A percentile compares a stretch with the other conserved stretches of the same genome.
phyloP scores from a whole-genome alignment of 2,113 vertebrate genomes.

The Onychorhynchus coronatus region DNA sequence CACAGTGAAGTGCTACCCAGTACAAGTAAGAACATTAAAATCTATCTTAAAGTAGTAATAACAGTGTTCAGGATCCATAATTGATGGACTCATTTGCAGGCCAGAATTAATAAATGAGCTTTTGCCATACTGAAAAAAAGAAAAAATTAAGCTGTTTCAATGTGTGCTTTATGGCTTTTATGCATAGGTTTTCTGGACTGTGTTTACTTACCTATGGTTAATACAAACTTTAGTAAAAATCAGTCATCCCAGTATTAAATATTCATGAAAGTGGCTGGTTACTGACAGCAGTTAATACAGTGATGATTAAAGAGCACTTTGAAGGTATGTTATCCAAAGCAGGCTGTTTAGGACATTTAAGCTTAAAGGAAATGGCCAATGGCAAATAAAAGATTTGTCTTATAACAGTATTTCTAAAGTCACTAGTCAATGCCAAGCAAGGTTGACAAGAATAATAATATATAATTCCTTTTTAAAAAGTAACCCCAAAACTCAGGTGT shows the following conservation, averaged over 20 bases:
- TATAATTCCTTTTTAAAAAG: neutral
- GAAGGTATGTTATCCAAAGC: neutral
- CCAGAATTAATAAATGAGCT: neutral
- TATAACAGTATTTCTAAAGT: constrained; percentile 25
- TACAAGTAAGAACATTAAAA: constrained; percentile 8
- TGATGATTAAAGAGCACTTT: constrained; percentile 35
- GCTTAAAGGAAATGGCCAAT: constrained; percentile 27
- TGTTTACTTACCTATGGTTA: neutral
- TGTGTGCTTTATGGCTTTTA: neutral
- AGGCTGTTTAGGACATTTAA: constrained; percentile 18
- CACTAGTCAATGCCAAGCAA: constrained; percentile 20
- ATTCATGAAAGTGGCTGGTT: neutral
- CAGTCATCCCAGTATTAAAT: neutral
- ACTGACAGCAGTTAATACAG: neutral
- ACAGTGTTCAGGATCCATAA: neutral
- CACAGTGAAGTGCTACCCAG: neutral
- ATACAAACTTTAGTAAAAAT: neutral
- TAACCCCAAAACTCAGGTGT: constrained; percentile 36
- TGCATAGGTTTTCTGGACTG: neutral
- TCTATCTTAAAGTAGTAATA: constrained; percentile 9
- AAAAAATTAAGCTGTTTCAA: neutral
- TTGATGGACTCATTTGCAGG: constrained; percentile 1
- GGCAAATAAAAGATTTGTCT: constrained; percentile 38
- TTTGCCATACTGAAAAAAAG: neutral
- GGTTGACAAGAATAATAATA: constrained; percentile 36